Evolutionary conservation across 2,888 invertebrate genomes (phyloP), one percentile per base, ranked within the genome.

Genomic region (Cerceris rybyensis): DNA sequence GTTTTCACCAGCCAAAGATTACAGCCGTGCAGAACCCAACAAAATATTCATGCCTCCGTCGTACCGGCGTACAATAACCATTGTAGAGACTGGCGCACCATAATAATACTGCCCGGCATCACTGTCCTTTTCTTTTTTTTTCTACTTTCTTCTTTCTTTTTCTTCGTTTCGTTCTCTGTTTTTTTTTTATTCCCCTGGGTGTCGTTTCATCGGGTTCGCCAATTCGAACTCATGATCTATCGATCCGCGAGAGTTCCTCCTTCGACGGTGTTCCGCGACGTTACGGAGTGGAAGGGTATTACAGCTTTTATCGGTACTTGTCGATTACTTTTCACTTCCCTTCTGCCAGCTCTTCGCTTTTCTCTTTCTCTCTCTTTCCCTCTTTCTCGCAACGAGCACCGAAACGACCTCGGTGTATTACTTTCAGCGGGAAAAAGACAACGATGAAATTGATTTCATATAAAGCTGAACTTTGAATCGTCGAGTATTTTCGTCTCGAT

Each of bases 11-110:
- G 50, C 54, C 72, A 82, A 84, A 80, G 78, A 84, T 84, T 82
- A 80, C 78, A 72, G 70, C 58, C 65, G 58, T 64, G 61, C 55
- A 68, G 74, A 81, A 78, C 68, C 70, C 74, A 78, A 80, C 75
- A 76, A 87, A 83, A 86, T 86, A 87, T 87, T 86, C 84, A 83
- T 84, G 78, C 74, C 72, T 73, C 58, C 61, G 75, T 54, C 76
- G 49, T 73, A 43, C 67, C 41, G 28, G 28, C 28, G 71, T 76
- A 85, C 82, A 84, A 87, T 83, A 82, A 85, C 81, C 81, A 86
- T 85, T 79, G 80, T 80, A 28, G 74, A 82, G 82, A 80, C 81
- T 67, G 79, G 64, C 75, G 75, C 75, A 73, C 77, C 66, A 69
- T 81, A 81, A 84, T 83, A 82, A 76, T 77, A 64, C 61, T 43